These are phyloP conservation scores for Pyralis farinalis DNA, from an alignment of 2,888 invertebrate species.

Conservation along the genomic window DNA sequence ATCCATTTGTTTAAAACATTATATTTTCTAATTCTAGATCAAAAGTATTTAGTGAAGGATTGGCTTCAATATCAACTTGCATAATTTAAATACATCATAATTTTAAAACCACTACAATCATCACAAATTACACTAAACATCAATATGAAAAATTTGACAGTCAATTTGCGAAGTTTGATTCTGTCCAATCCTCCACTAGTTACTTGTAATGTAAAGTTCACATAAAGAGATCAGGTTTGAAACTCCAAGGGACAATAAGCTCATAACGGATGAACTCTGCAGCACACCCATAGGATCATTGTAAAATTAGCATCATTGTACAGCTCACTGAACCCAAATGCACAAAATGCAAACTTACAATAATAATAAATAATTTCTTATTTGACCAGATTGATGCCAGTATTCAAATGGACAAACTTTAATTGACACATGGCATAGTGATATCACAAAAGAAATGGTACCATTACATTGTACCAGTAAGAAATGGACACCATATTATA, in stretches of 20 bases:
- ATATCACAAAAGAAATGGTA: constrained; percentile 70
- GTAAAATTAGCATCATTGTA: constrained; percentile 41
- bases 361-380: constrained; percentile 69
- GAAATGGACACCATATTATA: constrained; percentile 47
- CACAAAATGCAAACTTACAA: constrained; percentile 67
- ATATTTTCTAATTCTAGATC: constrained; percentile 71
- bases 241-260: constrained; percentile 58
- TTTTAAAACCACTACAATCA: constrained; percentile 24
- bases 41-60: constrained; percentile 59
- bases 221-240: constrained; percentile 71
- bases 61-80: constrained; percentile 38
- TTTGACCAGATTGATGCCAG: constrained; percentile 74
- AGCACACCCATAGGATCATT: constrained; percentile 26
- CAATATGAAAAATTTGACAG: constrained; percentile 26
- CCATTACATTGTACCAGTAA: constrained; percentile 52
- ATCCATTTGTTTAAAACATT: constrained; percentile 58
- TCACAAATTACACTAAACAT: constrained; percentile 25
- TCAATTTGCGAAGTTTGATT: constrained; percentile 24
- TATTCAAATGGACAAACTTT: constrained; percentile 67
- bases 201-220: constrained; percentile 65
- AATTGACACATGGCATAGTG: constrained; percentile 75
- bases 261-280: constrained; percentile 35
- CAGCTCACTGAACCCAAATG: constrained; percentile 60
- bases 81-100: constrained; percentile 25
- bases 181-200: constrained; percentile 56